Conservation (phyloP, 2,113 vertebrate species). For the Pachyramphus minor region DNA sequence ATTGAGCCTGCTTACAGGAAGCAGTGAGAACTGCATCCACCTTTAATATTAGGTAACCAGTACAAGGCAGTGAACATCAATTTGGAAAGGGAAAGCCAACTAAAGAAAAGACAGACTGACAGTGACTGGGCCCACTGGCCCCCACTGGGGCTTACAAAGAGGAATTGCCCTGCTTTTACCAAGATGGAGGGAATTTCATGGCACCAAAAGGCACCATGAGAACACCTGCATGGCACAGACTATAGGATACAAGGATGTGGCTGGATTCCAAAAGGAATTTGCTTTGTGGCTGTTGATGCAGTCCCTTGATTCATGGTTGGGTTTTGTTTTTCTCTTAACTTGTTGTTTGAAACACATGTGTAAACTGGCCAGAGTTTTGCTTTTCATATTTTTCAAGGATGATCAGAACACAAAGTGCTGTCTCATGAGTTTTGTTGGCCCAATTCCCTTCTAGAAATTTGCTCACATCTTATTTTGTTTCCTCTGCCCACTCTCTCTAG, state of each 20-base stretch:
- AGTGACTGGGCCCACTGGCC: neutral
- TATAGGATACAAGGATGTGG: constrained; percentile 9
- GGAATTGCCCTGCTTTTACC: constrained; percentile 19
- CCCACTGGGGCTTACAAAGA: neutral
- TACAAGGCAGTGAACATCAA: accelerated
- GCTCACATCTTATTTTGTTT: constrained; percentile 73
- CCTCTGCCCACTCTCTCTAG: constrained; percentile 72
- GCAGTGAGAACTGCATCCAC: neutral
- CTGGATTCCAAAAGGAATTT: constrained; percentile 53
- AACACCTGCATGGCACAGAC: neutral
- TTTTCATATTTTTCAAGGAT: constrained; percentile 8
- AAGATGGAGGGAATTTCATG: constrained; percentile 6
- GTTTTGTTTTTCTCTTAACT: constrained; percentile 41
- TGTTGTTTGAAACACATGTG: constrained; percentile 48
- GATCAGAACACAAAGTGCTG: constrained; percentile 44
- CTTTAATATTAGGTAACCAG: neutral
- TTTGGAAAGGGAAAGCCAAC: neutral
- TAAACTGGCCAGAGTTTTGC: constrained; percentile 42
- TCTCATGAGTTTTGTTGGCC: constrained; percentile 58
- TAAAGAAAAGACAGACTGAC: neutral
- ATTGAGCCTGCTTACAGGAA: neutral
- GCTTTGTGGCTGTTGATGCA: constrained; percentile 21
- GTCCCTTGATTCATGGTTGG: constrained; percentile 43
- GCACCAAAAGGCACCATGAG: neutral
- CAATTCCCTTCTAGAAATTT: constrained; percentile 58